Conservation (phyloP, 2,797 vertebrate species). For the Ateles fusciceps region DNA sequence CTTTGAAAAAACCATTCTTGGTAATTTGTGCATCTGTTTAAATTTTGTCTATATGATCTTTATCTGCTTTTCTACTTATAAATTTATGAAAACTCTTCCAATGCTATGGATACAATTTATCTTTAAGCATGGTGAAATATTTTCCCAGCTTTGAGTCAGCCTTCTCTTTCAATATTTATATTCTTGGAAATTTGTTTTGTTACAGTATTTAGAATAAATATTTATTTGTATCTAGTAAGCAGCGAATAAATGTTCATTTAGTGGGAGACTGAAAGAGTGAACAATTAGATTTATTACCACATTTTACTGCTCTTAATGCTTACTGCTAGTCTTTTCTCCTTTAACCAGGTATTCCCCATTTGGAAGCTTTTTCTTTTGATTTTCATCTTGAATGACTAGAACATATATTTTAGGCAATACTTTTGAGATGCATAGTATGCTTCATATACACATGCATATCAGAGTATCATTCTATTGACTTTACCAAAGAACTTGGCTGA, state of each 20-base stretch:
- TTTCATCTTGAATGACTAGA: background rate
- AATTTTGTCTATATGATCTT: background rate
- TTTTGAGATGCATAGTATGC: background rate
- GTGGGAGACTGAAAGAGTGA: background rate
- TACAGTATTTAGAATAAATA: background rate
- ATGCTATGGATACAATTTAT: background rate
- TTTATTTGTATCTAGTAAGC: background rate
- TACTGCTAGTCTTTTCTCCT: background rate
- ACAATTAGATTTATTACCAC: background rate
- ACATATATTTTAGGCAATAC: background rate
- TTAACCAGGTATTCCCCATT: background rate
- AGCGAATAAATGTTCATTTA: background rate
- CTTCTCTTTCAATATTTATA: slow-evolving; percentile 17
- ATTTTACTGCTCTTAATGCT: background rate
- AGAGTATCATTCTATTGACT: background rate
- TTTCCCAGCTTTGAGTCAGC: background rate
- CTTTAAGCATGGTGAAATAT: background rate
- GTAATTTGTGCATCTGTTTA: background rate
- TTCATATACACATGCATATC: background rate
- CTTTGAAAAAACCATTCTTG: background rate
- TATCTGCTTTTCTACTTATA: slow-evolving; percentile 3
- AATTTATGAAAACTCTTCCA: background rate
- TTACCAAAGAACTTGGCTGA: background rate
- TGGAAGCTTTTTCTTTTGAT: background rate
- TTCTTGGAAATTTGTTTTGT: background rate